A percentile compares a stretch with the other conserved stretches of the same genome.
phyloP scores from a whole-genome alignment of 2,113 vertebrate species.

The Motacilla tschutschensis region DNA sequence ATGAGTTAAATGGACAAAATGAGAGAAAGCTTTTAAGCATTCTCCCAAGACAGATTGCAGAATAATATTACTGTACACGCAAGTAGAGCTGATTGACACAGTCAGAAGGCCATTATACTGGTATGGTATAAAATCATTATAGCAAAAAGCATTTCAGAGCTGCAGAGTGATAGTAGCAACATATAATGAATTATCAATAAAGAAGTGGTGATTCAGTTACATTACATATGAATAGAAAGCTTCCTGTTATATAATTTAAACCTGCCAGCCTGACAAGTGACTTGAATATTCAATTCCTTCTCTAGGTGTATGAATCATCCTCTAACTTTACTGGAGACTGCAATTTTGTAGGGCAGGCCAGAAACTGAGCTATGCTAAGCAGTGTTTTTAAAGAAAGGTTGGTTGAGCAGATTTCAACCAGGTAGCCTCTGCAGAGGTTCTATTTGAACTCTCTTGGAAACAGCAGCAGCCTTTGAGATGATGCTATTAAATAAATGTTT shows the following conservation, averaged over 20 bases:
- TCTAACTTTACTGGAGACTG: background rate
- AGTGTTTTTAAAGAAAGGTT: background rate
- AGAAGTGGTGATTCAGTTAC: conserved; percentile 70
- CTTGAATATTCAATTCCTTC: conserved; percentile 58
- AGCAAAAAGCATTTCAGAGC: conserved; percentile 75
- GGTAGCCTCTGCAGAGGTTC: background rate
- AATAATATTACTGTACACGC: conserved; percentile 75
- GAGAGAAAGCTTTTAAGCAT: conserved; percentile 85
- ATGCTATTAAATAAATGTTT: background rate
- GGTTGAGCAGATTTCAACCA: background rate
- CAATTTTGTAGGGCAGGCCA: background rate
- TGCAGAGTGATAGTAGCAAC: conserved; percentile 53
- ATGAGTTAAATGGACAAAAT: conserved; percentile 82
- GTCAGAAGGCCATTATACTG: conserved; percentile 75
- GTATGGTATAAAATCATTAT: conserved; percentile 74
- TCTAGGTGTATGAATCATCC: conserved; percentile 50
- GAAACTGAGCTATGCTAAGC: background rate
- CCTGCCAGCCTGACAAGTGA: conserved; percentile 66
- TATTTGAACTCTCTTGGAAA: background rate
- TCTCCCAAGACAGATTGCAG: conserved; percentile 77
- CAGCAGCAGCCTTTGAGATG: background rate
- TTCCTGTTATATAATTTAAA: conserved; percentile 74
- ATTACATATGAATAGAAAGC: conserved; percentile 72
- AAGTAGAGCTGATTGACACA: conserved; percentile 65
- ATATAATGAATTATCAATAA: conserved; percentile 82